phyloP scores from a whole-genome alignment of 2,888 invertebrate genomes.

The Caenorhabditis sp. region DNA sequence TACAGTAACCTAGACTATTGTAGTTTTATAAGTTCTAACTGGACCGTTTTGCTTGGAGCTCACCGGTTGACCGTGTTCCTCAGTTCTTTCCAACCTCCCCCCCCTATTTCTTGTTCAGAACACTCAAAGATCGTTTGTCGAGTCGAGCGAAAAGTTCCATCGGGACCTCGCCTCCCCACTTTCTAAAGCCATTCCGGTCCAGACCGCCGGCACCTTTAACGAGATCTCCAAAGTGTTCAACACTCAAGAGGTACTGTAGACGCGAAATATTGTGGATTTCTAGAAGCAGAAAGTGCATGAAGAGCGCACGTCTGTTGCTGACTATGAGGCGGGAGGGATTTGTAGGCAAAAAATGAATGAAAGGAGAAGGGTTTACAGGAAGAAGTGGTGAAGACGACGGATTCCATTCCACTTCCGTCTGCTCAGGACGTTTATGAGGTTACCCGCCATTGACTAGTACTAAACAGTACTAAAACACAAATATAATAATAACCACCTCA shows the following conservation, averaged over 20 bases:
- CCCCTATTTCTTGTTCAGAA: constrained; percentile 18
- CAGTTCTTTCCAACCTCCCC: background rate
- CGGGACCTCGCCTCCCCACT: constrained; percentile 49
- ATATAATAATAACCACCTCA: background rate
- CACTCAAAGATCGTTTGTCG: constrained; percentile 39
- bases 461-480: constrained; percentile 11
- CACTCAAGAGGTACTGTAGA: constrained; percentile 27
- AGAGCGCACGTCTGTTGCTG: constrained; percentile 22
- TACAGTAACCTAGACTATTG: background rate
- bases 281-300: constrained; percentile 10
- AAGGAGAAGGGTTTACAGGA: constrained; percentile 20
- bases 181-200: constrained; percentile 28
- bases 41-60: too few species aligned
- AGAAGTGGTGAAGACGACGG: constrained; percentile 12
- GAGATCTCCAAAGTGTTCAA: constrained; percentile 44
- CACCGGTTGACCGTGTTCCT: background rate
- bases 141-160: constrained; percentile 38
- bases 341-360: constrained; percentile 1
- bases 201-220: constrained; percentile 34
- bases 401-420: constrained; percentile 38
- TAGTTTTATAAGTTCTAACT: too few species aligned
- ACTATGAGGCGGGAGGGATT: constrained; percentile 1
- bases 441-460: too few species aligned
- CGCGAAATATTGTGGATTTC: background rate
- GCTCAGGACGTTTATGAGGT: constrained; percentile 43